A percentile compares a stretch with the other conserved stretches of the same genome.
phyloP scores from a whole-genome alignment of 2,113 vertebrate species.

The Capreolus pygargus region DNA sequence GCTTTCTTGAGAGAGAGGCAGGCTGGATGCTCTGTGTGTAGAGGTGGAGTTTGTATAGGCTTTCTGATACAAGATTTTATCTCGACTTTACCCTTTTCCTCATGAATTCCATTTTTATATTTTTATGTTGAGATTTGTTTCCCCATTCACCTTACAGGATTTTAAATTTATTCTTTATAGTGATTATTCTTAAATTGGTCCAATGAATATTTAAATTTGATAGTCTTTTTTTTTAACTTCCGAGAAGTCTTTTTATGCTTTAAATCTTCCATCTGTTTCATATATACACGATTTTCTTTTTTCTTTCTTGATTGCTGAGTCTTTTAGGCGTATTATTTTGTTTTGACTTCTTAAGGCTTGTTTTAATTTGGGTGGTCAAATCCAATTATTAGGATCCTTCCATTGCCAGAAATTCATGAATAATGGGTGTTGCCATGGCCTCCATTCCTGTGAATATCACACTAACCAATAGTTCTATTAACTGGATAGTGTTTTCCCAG shows the following conservation, averaged over 20 bases:
- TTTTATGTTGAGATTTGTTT: background rate
- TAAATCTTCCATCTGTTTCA: background rate
- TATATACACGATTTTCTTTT: background rate
- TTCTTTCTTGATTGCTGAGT: background rate
- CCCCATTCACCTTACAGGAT: background rate
- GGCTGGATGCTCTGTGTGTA: background rate
- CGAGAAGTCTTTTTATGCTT: background rate
- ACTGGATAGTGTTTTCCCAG: background rate
- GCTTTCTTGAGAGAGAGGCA: background rate
- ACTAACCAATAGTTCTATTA: background rate
- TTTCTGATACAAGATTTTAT: background rate
- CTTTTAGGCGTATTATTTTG: background rate
- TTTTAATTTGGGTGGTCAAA: background rate
- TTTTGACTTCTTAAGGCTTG: background rate
- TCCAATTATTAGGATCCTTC: background rate
- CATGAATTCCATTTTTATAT: background rate
- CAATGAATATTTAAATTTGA: slow-evolving; percentile 8
- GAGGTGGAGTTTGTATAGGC: background rate
- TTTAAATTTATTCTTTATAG: background rate
- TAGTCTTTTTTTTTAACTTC: background rate
- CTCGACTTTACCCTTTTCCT: background rate
- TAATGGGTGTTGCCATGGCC: background rate
- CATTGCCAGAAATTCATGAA: background rate
- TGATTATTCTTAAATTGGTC: background rate
- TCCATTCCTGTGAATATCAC: background rate